Evolutionary conservation across 2,888 invertebrate genomes (phyloP).

Genomic region (Euzophera pinguis): DNA sequence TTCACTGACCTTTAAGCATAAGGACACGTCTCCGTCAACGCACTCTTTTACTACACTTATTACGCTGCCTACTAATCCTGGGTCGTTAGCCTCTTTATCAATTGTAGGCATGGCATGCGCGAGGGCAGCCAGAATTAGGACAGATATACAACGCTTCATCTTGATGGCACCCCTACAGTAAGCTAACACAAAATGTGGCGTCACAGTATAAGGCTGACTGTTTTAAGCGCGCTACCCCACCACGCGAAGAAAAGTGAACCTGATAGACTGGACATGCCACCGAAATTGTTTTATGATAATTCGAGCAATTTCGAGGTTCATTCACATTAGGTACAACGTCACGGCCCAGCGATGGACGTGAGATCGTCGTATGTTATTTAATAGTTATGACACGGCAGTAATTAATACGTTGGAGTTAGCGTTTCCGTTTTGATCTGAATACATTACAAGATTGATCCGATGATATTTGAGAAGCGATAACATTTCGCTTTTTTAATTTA

Average conservation of each 20-base stretch:
- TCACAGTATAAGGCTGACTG: constrained; percentile 58
- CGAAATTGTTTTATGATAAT: constrained; percentile 64
- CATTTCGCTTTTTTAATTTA: too few relatives aligned
- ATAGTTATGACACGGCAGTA: constrained; percentile 9
- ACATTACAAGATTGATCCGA: too few relatives aligned
- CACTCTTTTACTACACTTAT: constrained; percentile 85
- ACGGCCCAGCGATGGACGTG: not conserved
- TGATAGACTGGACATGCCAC: constrained; percentile 51
- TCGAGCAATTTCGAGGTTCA: constrained; percentile 53
- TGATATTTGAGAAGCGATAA: too few relatives aligned
- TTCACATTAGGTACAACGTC: constrained; percentile 33
- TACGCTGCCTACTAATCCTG: constrained; percentile 65
- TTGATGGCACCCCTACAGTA: constrained; percentile 63
- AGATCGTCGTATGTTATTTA: constrained; percentile 1
- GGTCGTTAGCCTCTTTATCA: constrained; percentile 76
- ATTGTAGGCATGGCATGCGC: constrained; percentile 71
- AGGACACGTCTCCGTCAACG: constrained; percentile 82
- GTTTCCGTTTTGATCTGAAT: constrained; percentile 13
- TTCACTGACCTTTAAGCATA: constrained; percentile 84
- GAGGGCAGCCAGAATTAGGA: constrained; percentile 73
- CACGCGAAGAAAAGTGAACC: constrained; percentile 70
- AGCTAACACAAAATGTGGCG: constrained; percentile 70
- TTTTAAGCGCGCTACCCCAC: constrained; percentile 76
- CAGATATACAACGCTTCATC: constrained; percentile 70
- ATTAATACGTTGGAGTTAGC: constrained; percentile 15